phyloP scores from a whole-genome alignment of 2,797 vertebrate species.

The Hybognathus amarus region DNA sequence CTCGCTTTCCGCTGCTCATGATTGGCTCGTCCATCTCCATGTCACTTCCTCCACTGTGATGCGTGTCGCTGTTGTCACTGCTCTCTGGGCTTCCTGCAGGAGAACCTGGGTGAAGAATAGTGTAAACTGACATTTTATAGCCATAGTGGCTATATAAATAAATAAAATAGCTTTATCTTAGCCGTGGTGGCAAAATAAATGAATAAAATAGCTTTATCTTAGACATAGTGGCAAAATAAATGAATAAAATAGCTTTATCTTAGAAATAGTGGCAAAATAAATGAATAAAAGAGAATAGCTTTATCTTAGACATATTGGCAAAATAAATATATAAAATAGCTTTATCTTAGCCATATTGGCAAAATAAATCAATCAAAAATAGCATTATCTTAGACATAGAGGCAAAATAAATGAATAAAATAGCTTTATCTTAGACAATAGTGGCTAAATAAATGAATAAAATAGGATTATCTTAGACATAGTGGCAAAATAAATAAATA shows the following conservation, averaged over 20 bases:
- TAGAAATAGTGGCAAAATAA: too few relatives aligned
- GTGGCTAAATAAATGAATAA: too few relatives aligned
- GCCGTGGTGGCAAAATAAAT: background rate
- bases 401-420: background rate
- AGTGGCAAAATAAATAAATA: too few relatives aligned
- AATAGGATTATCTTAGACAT: too few relatives aligned
- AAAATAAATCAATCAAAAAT: too few relatives aligned
- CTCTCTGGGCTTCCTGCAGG: constrained; percentile 96
- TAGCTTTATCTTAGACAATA: too few relatives aligned
- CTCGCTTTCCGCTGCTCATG: constrained; percentile 89
- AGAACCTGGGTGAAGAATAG: constrained; percentile 81
- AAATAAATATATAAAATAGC: background rate
- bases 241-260: background rate
- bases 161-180: background rate
- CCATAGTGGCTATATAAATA: background rate
- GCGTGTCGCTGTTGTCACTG: constrained; percentile 98
- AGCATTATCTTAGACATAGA: too few relatives aligned
- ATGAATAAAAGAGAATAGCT: background rate
- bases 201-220: background rate
- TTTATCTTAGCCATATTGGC: too few relatives aligned
- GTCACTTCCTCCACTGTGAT: constrained; percentile 96
- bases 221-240: background rate
- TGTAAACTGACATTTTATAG: background rate
- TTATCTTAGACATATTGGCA: too few relatives aligned
- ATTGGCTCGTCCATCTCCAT: constrained; percentile 98